phyloP scores from a whole-genome alignment of 2,113 vertebrate genomes.

The Riparia riparia region DNA sequence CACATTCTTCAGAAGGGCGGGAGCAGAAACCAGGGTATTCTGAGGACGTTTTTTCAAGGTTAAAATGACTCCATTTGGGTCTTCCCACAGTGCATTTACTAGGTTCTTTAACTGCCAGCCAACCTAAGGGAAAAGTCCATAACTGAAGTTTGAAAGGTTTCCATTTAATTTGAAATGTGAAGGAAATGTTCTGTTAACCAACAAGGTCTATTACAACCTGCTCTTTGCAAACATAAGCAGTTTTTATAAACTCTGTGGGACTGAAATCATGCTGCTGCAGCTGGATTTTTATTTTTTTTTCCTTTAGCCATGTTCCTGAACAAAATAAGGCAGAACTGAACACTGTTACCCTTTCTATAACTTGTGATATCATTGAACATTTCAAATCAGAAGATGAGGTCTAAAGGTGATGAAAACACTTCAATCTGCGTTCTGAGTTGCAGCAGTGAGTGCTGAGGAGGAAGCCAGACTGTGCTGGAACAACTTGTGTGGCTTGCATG shows the following conservation, averaged over 20 bases:
- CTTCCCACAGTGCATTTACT: constrained; percentile 89
- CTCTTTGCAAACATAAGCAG: background rate
- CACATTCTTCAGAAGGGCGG: constrained; percentile 88
- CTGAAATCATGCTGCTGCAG: background rate
- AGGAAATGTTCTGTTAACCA: background rate
- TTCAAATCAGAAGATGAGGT: background rate
- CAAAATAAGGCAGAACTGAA: background rate
- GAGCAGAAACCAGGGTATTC: constrained; percentile 88
- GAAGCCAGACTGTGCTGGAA: background rate
- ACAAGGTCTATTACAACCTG: background rate
- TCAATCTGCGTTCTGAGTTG: background rate
- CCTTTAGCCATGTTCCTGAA: background rate
- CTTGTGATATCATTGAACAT: background rate
- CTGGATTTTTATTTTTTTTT: background rate
- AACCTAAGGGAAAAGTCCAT: constrained; percentile 76
- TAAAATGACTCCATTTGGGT: constrained; percentile 88
- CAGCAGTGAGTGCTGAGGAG: background rate
- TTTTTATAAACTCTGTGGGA: background rate
- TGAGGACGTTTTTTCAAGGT: constrained; percentile 90
- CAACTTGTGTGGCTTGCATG: background rate
- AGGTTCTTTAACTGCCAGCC: constrained; percentile 93
- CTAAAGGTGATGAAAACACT: background rate
- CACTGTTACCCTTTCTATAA: background rate
- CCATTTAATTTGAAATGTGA: background rate
- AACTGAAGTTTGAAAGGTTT: constrained; percentile 39